phyloP scores from a whole-genome alignment of 2,113 vertebrate species.

The Gavialis gangeticus region DNA sequence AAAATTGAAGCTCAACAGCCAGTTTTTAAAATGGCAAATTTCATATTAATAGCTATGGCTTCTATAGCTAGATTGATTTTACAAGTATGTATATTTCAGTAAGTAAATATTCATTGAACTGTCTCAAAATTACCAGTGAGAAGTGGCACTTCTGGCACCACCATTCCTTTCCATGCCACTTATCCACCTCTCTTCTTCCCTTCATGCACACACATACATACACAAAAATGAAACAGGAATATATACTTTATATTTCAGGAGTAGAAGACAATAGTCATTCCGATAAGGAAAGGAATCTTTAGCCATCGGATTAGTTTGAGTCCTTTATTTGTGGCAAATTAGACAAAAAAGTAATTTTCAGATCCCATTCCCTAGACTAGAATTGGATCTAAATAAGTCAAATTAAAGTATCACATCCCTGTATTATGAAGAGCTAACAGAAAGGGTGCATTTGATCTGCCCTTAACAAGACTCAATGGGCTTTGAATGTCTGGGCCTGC shows the following conservation, averaged over 20 bases:
- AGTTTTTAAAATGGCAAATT: not conserved
- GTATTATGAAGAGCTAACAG: not conserved
- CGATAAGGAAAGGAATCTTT: not conserved
- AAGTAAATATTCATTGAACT: not conserved
- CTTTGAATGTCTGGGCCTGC: not conserved
- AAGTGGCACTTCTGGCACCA: not conserved
- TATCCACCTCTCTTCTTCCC: no score
- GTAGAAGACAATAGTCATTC: not conserved
- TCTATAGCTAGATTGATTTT: not conserved
- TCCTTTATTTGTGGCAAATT: not conserved
- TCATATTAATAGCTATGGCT: not conserved
- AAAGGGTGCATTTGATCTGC: not conserved
- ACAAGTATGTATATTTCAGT: not conserved
- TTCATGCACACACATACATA: no score
- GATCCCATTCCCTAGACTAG: not conserved
- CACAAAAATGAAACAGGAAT: not conserved
- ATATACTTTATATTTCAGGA: not conserved
- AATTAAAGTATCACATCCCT: not conserved
- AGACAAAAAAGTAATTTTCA: not conserved
- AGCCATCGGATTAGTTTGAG: not conserved
- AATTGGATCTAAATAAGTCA: not conserved
- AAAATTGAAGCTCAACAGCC: not conserved
- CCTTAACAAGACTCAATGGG: no score
- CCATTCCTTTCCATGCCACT: not conserved
- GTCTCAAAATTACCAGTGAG: not conserved